Evolutionary conservation across 2,797 vertebrate species (phyloP), one percentile per base, ranked within the genome.

Genomic region (Sitta carolinensis): DNA sequence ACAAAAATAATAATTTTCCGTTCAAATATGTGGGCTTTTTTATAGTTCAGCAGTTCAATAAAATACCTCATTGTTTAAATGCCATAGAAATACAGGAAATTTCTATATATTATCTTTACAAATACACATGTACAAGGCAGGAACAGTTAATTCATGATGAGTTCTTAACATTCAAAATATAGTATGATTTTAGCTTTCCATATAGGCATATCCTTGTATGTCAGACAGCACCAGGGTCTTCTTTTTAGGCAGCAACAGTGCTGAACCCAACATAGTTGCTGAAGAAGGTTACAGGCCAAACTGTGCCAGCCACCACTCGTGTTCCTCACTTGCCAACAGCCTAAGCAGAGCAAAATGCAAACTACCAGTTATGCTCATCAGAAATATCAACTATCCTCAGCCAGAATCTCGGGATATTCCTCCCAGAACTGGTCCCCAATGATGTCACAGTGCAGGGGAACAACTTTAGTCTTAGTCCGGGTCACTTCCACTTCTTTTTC

Each of bases 391-490:
- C 98, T 98, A 63, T 98, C 98, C 15, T 98, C 98, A 92, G 98
- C 98, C 80, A 99, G 97, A 95, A 99, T 98, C 85, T 98, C 98
- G 3, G 98, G 97, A 95, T 99, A 98, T 50, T 99, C 98, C 73
- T 98, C 97, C 99, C 99, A 99, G 96, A 99, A 99, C 92, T 98
- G 97, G 29, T 99, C 98, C 51, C 98, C 98, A 50, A 99, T 99
- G 40, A 99, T 97, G 94, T 99, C 99, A 34, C 98, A 98, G 95
- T 99, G 97, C 91, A 98, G 90, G 34, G 98, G 88, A 73, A 98
- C 95, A 57, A 98, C 97, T 94, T 94, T 97, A 64, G 95, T 98
- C 95, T 97, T 98, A 89, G 96, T 98, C 43, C 98, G 98, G 1
- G 97, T 99, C 90, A 99, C 98, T 25, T 95, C 80, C 43, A 98